Percentiles rank a stretch among this genome's conserved stretches.
Evolutionary conservation across 2,113 vertebrate genomes (phyloP).

Genomic region (Chitala chitala): DNA sequence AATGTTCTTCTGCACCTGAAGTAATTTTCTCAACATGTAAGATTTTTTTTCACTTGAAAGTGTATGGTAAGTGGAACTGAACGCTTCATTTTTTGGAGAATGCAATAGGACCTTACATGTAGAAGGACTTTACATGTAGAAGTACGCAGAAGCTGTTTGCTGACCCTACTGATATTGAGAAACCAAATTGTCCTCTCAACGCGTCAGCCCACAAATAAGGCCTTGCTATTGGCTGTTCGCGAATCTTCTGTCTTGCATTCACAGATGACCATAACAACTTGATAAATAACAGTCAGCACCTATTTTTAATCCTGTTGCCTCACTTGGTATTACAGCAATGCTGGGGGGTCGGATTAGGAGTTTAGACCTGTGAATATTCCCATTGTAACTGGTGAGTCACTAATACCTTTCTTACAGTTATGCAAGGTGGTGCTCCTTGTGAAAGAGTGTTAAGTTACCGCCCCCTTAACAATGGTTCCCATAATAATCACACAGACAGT

Average conservation of each 20-base stretch:
- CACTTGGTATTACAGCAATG: background rate
- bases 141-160: no score
- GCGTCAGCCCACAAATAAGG: no score
- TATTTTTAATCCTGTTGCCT: background rate
- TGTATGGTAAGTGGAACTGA: no score
- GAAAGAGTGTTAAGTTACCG: background rate
- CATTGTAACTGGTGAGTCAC: conserved; percentile 3
- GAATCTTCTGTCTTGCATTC: background rate
- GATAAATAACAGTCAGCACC: background rate
- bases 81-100: no score
- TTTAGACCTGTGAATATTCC: background rate
- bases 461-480: background rate
- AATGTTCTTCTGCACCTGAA: no score
- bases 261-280: background rate
- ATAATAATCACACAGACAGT: no score
- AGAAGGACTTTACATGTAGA: no score
- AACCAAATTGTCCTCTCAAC: no score
- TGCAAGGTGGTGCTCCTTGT: background rate
- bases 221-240: background rate
- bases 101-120: no score
- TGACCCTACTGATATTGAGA: no score
- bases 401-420: conserved; percentile 10
- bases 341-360: background rate
- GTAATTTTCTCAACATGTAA: no score
- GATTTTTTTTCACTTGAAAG: no score